Conservation (phyloP, 2,888 invertebrate genomes). For the Tachystola acroxantha region DNA sequence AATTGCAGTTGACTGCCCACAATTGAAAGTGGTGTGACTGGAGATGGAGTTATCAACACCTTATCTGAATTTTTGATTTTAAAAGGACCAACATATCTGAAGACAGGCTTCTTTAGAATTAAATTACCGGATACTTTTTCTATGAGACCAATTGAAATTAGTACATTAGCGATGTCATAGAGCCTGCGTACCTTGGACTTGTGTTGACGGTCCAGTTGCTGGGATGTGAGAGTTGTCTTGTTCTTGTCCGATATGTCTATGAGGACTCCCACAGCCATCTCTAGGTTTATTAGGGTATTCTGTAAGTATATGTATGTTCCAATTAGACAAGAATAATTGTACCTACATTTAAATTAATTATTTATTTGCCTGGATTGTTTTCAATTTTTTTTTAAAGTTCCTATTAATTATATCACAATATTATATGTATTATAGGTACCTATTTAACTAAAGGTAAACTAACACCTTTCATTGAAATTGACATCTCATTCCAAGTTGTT, state of each 20-base stretch:
- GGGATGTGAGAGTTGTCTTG: constrained; percentile 68
- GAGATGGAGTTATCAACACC: constrained; percentile 43
- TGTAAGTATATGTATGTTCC: too few relatives aligned
- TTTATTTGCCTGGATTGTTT: background rate
- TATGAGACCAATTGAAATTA: constrained; percentile 85
- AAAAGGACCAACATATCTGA: constrained; percentile 80
- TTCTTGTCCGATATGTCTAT: constrained; percentile 71
- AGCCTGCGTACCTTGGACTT: constrained; percentile 84
- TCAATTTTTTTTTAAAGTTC: background rate
- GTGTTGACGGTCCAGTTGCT: constrained; percentile 73
- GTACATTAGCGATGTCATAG: constrained; percentile 88
- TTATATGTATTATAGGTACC: too few relatives aligned
- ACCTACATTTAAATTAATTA: background rate
- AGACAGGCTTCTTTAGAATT: constrained; percentile 82
- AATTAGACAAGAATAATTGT: background rate
- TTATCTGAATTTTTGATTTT: constrained; percentile 56
- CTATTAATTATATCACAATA: background rate
- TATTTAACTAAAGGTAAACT: too few relatives aligned
- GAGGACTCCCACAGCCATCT: constrained; percentile 82
- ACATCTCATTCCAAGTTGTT: too few relatives aligned
- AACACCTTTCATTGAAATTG: too few relatives aligned
- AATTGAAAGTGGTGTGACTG: constrained; percentile 54
- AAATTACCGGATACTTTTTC: constrained; percentile 81
- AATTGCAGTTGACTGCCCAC: constrained; percentile 42
- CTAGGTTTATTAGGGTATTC: constrained; percentile 82